phyloP scores from a whole-genome alignment of 2,113 vertebrate species.

The Bufo bufo region DNA sequence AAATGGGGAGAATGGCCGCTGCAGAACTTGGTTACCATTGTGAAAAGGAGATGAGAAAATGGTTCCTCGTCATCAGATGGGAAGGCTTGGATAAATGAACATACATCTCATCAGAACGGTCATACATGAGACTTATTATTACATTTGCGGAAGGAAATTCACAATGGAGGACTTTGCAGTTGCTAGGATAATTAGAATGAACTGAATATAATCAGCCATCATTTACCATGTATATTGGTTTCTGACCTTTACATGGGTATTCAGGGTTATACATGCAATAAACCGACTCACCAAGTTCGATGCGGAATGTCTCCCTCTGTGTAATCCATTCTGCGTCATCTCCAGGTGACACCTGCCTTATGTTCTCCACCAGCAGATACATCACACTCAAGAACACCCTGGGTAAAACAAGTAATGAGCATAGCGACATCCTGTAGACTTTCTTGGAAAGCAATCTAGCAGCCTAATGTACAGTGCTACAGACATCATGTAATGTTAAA shows the following conservation, averaged over 20 bases:
- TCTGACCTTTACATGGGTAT: background rate
- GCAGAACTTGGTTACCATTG: constrained; percentile 98
- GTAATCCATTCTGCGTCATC: constrained; percentile 82
- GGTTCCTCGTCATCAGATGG: constrained; percentile 87
- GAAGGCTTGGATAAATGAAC: constrained; percentile 73
- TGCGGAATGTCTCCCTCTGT: constrained; percentile 85
- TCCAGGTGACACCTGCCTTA: constrained; percentile 77
- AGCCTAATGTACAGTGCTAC: too few species aligned
- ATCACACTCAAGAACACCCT: constrained; percentile 94
- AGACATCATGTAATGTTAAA: too few species aligned
- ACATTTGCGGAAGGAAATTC: background rate
- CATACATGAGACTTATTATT: too few species aligned
- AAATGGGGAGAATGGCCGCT: constrained; percentile 94
- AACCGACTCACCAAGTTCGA: constrained; percentile 84
- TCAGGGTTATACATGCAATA: background rate
- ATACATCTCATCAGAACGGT: background rate
- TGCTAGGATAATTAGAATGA: too few species aligned
- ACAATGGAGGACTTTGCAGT: background rate
- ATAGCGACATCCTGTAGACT: background rate
- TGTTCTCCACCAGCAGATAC: constrained; percentile 95
- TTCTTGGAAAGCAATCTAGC: background rate
- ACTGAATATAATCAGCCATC: too few species aligned
- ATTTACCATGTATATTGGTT: background rate
- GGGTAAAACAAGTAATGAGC: constrained; percentile 4
- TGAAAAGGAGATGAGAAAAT: constrained; percentile 91